phyloP scores from a whole-genome alignment of 1,140 invertebrate genomes.

The Meloidogyne floridensis region DNA sequence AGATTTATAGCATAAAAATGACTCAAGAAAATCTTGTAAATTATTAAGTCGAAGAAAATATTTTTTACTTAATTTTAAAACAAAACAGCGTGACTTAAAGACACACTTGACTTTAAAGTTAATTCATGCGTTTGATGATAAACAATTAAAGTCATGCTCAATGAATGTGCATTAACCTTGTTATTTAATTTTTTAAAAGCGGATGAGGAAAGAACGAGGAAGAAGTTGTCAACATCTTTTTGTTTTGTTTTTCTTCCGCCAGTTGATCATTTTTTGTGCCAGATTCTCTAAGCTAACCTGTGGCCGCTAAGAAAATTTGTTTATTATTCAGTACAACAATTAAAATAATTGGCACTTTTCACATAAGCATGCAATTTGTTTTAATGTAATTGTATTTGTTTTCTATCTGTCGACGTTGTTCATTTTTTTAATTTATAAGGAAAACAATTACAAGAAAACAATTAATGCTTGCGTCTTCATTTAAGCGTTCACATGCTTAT shows the following conservation, averaged over 20 bases:
- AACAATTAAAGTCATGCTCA: background rate
- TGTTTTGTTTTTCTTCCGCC: conserved; percentile 15
- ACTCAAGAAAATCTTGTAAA: too few species aligned
- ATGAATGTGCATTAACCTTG: background rate
- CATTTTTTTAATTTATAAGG: background rate
- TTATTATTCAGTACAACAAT: background rate
- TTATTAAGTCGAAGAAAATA: background rate
- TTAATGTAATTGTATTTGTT: background rate
- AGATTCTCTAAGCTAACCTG: too few species aligned
- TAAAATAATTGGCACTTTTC: background rate
- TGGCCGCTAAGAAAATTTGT: background rate
- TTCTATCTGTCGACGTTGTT: background rate
- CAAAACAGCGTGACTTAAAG: background rate
- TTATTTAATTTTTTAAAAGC: background rate
- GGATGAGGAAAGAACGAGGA: background rate
- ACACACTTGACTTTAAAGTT: too few species aligned
- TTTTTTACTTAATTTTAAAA: background rate
- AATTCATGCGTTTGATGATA: background rate
- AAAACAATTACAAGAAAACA: background rate
- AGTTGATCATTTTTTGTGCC: conserved; percentile 16
- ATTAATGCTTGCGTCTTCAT: background rate
- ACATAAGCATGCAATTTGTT: background rate
- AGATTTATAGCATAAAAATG: too few species aligned
- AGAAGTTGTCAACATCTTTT: background rate
- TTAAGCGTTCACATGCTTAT: background rate